These are phyloP conservation scores for Pseudopipra pipra DNA, from an alignment of 2,113 vertebrate genomes.

Conservation along the genomic window DNA sequence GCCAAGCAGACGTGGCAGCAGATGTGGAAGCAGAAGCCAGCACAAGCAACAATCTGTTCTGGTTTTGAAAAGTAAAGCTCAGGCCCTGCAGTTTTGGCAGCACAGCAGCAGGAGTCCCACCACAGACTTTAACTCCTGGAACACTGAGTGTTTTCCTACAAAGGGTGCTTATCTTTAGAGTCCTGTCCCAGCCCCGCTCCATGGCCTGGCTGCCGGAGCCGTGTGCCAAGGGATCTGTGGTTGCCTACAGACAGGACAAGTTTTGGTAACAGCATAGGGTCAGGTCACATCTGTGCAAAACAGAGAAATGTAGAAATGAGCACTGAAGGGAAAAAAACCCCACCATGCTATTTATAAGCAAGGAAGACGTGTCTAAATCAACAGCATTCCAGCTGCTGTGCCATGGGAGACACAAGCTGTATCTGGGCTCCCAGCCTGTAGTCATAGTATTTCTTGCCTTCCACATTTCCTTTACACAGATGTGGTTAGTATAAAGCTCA, in stretches of 20 bases:
- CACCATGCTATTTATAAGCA: neutral
- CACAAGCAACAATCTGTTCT: neutral
- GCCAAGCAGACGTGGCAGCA: neutral
- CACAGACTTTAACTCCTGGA: neutral
- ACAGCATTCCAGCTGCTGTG: neutral
- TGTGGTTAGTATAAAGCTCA: neutral
- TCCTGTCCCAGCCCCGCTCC: neutral
- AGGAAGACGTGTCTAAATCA: neutral
- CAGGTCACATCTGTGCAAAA: neutral
- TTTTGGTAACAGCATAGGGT: neutral
- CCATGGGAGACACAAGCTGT: neutral
- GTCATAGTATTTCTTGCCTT: neutral
- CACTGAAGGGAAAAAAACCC: neutral
- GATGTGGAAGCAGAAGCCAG: neutral
- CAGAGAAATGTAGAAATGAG: neutral
- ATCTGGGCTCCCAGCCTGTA: neutral
- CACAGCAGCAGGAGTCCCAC: neutral
- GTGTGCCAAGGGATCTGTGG: neutral
- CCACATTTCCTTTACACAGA: neutral
- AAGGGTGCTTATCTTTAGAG: neutral
- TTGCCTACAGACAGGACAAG: neutral
- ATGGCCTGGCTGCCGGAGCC: neutral
- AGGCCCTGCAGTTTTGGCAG: neutral
- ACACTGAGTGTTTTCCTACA: neutral
- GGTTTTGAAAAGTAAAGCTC: neutral